A percentile compares a stretch with the other conserved stretches of the same genome.
phyloP scores from a whole-genome alignment of 1,140 invertebrate genomes.

The Saxidomus purpurata region DNA sequence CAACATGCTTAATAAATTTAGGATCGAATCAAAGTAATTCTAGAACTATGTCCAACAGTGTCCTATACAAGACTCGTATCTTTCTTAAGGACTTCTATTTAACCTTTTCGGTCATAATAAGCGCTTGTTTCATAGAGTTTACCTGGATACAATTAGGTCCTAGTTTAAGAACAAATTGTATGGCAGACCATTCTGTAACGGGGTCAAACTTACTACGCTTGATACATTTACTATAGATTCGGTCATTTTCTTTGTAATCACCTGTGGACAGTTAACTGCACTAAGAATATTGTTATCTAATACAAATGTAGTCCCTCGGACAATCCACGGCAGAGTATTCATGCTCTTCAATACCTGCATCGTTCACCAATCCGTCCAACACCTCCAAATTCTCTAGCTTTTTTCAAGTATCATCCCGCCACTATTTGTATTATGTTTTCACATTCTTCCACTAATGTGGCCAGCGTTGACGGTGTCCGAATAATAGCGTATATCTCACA shows the following conservation, averaged over 20 bases:
- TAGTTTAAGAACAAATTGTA: constrained; percentile 95
- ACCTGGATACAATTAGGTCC: constrained; percentile 94
- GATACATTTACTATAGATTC: constrained; percentile 95
- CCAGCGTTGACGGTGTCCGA: not conserved
- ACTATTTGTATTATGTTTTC: constrained; percentile 88
- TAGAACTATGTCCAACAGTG: no score
- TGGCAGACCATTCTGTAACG: constrained; percentile 91
- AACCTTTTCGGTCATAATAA: constrained; percentile 91
- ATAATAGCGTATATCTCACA: constrained; percentile 56
- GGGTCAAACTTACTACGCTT: constrained; percentile 90
- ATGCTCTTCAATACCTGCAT: constrained; percentile 90
- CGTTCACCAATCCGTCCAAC: constrained; percentile 94
- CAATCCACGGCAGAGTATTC: constrained; percentile 90
- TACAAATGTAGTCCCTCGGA: constrained; percentile 90
- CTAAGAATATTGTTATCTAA: constrained; percentile 94
- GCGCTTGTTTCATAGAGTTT: constrained; percentile 94
- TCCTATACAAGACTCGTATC: no score
- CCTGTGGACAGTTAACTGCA: constrained; percentile 90
- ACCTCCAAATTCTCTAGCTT: constrained; percentile 89
- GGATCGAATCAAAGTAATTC: no score
- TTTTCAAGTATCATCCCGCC: constrained; percentile 90
- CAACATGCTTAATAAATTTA: no score
- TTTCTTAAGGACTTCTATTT: no score
- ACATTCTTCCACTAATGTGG: constrained; percentile 74
- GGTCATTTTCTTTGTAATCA: constrained; percentile 91